Base-by-base conservation (phyloP, 1,140 invertebrate genomes). In the Neodiprion pinetum region DNA sequence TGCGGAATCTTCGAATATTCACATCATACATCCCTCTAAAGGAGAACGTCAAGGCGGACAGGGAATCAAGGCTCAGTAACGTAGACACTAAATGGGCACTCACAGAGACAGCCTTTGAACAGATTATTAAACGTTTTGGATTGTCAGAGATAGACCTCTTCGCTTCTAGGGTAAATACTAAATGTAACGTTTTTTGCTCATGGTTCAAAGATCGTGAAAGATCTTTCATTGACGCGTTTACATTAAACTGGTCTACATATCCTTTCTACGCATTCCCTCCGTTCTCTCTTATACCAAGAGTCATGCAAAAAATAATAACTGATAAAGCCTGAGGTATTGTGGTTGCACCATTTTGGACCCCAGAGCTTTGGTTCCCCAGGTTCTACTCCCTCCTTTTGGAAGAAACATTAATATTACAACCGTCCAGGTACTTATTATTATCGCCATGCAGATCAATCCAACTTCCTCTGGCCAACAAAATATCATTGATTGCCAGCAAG, bases 401-500 rank as follows among this genome's bases (percentile, higher is more conserved):
- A 65, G 9, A 73, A n/a, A 23, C 66, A 23, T 70, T 75, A 67
- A 9, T 12, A n/a, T 67, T 73, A 23, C n/a, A 73, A 66, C 61
- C 72, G 17, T 21, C 17, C 17, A 21, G 17, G 17, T 21, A 21
- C 17, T 21, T 21, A 21, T 21, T 21, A 21, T 72, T 61, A 21
- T 28, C 71, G 10, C 50, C 71, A 23, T 72, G 14, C 23, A 50
- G 71, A 23, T 47, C 48, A 48, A 11, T 49, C 48, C 11, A 7
- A 8, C 71, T 49, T 17, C 71, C 71, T 7, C 23, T 72, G 17
- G 23, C 71, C 11, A n/a, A 65, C 5, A 28, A 50, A 0, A 73
- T 79, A 79, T 78, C 76, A 69, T 75, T 80, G 78, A 77, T 61
- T 71, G 80, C 69, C 28, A 78, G 78, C 65, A 77, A 40, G 74